phyloP scores from a whole-genome alignment of 2,888 invertebrate genomes.

The Schizaphis graminum region DNA sequence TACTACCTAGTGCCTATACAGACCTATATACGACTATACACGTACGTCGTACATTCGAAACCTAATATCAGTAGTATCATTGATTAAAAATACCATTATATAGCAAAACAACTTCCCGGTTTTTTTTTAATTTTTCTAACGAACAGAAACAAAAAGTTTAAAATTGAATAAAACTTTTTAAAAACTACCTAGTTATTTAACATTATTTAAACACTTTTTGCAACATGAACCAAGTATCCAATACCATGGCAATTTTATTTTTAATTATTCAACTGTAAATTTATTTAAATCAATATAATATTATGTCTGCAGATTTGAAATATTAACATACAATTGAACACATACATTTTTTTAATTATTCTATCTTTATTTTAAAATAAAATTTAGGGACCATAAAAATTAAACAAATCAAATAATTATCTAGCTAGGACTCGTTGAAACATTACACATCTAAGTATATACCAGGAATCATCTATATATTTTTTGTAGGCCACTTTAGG shows the following conservation, averaged over 20 bases:
- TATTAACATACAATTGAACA: neutral
- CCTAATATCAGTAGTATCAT: neutral
- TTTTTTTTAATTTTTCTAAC: neutral
- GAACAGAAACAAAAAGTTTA: neutral
- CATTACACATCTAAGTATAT: constrained; percentile 18
- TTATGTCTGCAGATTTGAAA: neutral
- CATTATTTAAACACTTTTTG: neutral
- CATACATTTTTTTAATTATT: neutral
- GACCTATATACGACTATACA: too few species aligned
- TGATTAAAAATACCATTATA: neutral
- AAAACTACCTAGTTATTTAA: neutral
- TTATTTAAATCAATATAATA: neutral
- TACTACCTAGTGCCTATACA: too few species aligned
- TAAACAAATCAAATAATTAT: neutral
- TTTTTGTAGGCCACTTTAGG: too few species aligned
- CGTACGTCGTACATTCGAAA: neutral
- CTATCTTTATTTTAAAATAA: constrained; percentile 16
- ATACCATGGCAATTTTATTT: neutral
- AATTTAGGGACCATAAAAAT: constrained; percentile 14
- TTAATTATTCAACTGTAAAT: neutral
- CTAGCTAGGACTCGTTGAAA: neutral
- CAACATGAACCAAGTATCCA: neutral
- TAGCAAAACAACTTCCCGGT: neutral
- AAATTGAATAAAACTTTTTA: neutral
- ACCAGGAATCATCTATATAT: neutral